These are phyloP conservation scores for Drosophila stalkeri DNA, from an alignment of 2,888 invertebrate genomes.

Conservation along the genomic window DNA sequence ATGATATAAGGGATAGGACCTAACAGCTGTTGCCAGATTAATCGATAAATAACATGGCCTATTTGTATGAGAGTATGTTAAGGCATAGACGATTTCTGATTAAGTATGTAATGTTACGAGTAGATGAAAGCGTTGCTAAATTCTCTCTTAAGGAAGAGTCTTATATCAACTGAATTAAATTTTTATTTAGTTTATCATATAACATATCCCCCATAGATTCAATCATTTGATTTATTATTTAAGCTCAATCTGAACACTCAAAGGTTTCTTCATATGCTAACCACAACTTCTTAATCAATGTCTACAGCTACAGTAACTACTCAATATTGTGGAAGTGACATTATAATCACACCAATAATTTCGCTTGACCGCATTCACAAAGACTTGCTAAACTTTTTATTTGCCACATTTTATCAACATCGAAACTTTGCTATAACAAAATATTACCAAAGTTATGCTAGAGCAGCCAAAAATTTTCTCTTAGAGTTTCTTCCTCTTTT, in stretches of 20 bases:
- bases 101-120: background rate
- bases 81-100: background rate
- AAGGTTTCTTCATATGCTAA: background rate
- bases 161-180: background rate
- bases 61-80: background rate
- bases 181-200: background rate
- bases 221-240: background rate
- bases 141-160: too few species aligned
- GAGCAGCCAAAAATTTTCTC: slow-evolving; percentile 59
- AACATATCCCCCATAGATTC: background rate
- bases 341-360: slow-evolving; percentile 48
- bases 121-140: background rate
- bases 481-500: slow-evolving; percentile 29
- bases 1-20: slow-evolving; percentile 15
- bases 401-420: slow-evolving; percentile 78
- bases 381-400: slow-evolving; percentile 59
- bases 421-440: slow-evolving; percentile 75
- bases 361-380: slow-evolving; percentile 33
- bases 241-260: background rate
- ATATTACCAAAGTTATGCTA: slow-evolving; percentile 77
- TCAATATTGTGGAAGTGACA: slow-evolving; percentile 26
- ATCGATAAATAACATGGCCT: slow-evolving; percentile 33
- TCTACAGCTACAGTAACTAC: slow-evolving; percentile 14
- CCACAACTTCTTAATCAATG: slow-evolving; percentile 6
- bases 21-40: slow-evolving; percentile 28